phyloP scores from a whole-genome alignment of 2,888 invertebrate species.

The Ectobius pallidus region DNA sequence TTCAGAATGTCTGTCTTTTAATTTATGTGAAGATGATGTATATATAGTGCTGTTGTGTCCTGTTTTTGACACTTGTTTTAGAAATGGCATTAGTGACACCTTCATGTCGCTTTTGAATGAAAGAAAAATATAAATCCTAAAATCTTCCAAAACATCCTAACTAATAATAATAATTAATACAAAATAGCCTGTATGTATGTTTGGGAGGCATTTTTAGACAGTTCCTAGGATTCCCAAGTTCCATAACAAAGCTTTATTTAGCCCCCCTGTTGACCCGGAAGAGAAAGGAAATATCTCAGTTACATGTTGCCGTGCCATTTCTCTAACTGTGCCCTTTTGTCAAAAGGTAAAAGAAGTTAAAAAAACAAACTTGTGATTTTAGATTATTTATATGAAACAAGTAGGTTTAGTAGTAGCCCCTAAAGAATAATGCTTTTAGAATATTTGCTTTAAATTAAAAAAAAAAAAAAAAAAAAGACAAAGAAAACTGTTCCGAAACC shows the following conservation, averaged over 20 bases:
- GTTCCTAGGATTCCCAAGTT: constrained; percentile 42
- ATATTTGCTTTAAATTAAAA: constrained; percentile 45
- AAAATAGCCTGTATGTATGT: constrained; percentile 27
- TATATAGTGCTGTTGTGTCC: constrained; percentile 42
- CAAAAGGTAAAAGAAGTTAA: constrained; percentile 38
- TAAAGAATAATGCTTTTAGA: constrained; percentile 42
- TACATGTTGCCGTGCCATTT: constrained; percentile 44
- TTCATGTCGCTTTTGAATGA: background rate
- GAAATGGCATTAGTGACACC: constrained; percentile 43
- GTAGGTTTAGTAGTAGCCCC: constrained; percentile 43
- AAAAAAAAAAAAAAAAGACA: constrained; percentile 35
- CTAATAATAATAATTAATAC: constrained; percentile 25
- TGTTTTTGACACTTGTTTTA: constrained; percentile 43
- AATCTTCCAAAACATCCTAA: constrained; percentile 41
- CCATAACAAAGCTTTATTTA: background rate
- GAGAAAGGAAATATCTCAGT: constrained; percentile 6
- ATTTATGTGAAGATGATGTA: constrained; percentile 41
- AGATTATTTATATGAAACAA: constrained; percentile 46
- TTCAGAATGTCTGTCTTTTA: constrained; percentile 44
- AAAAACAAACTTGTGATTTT: constrained; percentile 45
- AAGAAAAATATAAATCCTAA: constrained; percentile 40
- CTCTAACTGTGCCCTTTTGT: constrained; percentile 43
- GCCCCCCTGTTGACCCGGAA: background rate
- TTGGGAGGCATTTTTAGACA: constrained; percentile 33
- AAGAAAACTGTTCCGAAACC: constrained; percentile 12